Conservation (phyloP, 2,113 vertebrate species). For the Gulo gulo region DNA sequence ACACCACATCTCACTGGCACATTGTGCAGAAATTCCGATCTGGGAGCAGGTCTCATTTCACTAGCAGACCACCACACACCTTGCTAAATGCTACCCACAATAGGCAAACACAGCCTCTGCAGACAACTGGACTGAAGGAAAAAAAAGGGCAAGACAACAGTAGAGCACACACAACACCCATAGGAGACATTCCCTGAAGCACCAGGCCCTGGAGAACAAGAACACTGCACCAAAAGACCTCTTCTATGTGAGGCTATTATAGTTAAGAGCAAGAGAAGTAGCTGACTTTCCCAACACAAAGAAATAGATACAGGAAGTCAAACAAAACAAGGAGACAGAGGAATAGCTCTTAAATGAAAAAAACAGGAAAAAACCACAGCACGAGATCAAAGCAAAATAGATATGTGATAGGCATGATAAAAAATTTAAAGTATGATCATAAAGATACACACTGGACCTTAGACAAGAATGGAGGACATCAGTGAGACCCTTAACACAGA, state of each 20-base stretch:
- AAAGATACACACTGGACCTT: neutral
- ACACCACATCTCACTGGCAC: neutral
- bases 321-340: neutral
- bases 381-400: neutral
- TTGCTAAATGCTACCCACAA: neutral
- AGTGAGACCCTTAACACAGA: neutral
- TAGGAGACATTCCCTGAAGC: neutral
- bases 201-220: neutral
- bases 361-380: neutral
- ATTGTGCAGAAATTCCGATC: neutral
- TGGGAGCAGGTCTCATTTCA: neutral
- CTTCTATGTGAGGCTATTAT: neutral
- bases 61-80: neutral
- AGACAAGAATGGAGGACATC: neutral
- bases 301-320: neutral
- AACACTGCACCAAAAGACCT: neutral
- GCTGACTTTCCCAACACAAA: neutral
- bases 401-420: neutral
- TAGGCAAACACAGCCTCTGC: neutral
- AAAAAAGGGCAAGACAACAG: neutral
- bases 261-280: neutral
- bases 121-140: neutral
- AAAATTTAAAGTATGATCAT: neutral
- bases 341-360: neutral
- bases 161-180: neutral